These are phyloP conservation scores for Hypocryptadius cinnamomeus DNA, from an alignment of 2,113 vertebrate genomes.

Conservation along the genomic window DNA sequence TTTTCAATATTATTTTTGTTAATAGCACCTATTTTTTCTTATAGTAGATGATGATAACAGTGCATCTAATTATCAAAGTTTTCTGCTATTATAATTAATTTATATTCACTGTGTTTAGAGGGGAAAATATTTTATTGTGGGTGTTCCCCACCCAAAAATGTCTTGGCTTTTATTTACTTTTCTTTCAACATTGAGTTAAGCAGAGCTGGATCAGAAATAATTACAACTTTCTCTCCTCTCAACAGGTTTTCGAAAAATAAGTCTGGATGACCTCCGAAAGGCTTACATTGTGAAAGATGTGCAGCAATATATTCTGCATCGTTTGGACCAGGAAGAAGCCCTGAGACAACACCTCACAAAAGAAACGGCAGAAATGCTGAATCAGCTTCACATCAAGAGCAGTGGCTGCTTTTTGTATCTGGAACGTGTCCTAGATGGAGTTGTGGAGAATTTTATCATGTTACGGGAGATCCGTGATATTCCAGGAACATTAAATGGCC, in stretches of 20 bases:
- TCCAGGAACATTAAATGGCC: slow-evolving; percentile 93
- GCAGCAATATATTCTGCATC: slow-evolving; percentile 96
- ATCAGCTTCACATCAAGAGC: slow-evolving; percentile 99
- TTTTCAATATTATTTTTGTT: background rate
- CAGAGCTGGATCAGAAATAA: background rate
- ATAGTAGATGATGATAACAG: background rate
- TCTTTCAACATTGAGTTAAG: background rate
- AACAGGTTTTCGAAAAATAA: slow-evolving; percentile 95
- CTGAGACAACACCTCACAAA: slow-evolving; percentile 96
- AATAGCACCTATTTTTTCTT: background rate
- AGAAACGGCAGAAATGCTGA: slow-evolving; percentile 97
- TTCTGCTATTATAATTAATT: background rate
- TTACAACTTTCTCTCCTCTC: background rate
- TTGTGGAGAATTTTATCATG: slow-evolving; percentile 97
- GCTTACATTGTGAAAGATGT: slow-evolving; percentile 98
- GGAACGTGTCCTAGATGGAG: slow-evolving; percentile 93
- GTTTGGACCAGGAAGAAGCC: slow-evolving; percentile 94
- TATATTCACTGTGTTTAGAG: background rate
- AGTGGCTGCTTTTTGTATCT: slow-evolving; percentile 97
- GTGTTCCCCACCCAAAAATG: background rate
- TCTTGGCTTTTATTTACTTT: background rate
- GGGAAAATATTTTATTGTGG: background rate
- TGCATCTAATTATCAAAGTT: background rate
- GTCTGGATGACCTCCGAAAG: slow-evolving; percentile 93
- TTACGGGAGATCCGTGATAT: slow-evolving; percentile 96